phyloP scores from a whole-genome alignment of 2,797 vertebrate genomes.

The Chaetophractus vellerosus region DNA sequence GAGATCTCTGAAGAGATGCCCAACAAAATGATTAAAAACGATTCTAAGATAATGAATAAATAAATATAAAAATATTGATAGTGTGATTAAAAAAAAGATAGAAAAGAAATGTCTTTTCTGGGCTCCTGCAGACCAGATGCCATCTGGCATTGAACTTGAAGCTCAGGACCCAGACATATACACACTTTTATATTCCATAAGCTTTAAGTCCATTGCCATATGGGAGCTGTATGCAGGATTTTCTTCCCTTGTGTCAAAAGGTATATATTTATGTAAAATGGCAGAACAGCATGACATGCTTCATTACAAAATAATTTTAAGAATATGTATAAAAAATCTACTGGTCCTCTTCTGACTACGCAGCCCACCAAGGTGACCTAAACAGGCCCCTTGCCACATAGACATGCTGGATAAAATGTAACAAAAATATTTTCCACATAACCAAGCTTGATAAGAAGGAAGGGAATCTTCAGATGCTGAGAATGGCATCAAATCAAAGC shows the following conservation, averaged over 20 bases:
- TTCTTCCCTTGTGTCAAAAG: neutral
- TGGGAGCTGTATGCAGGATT: neutral
- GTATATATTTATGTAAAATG: neutral
- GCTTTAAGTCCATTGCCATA: neutral
- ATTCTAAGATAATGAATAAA: too few relatives aligned
- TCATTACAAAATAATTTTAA: slow-evolving; percentile 27
- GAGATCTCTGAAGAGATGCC: too few relatives aligned
- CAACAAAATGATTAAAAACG: too few relatives aligned
- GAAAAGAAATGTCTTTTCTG: neutral
- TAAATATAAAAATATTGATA: too few relatives aligned
- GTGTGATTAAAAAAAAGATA: too few relatives aligned
- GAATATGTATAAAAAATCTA: slow-evolving; percentile 18
- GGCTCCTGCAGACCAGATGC: neutral
- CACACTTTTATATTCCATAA: neutral
- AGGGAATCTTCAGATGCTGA: neutral
- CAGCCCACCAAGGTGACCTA: neutral
- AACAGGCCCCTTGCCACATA: neutral
- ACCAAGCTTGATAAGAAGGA: neutral
- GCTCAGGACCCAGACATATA: neutral
- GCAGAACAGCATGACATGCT: neutral
- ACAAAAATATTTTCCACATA: neutral
- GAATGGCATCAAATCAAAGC: slow-evolving; percentile 19
- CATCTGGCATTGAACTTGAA: neutral
- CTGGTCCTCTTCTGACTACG: neutral
- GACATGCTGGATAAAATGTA: neutral